Conservation (phyloP, 2,888 invertebrate species). For the Plusia festucae region DNA sequence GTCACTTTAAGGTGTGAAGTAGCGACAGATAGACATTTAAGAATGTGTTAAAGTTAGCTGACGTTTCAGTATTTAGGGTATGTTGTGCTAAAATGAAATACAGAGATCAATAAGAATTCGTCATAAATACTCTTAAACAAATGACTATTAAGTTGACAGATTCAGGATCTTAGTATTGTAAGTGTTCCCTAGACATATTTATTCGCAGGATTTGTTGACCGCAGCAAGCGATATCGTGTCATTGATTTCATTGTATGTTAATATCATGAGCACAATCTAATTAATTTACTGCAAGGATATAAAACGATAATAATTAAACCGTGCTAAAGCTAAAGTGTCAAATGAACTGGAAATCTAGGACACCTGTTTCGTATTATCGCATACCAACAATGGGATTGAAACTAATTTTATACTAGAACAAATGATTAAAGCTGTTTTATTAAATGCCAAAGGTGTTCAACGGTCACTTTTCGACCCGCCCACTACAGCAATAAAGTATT, state of each 20-base stretch:
- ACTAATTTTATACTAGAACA: slow-evolving; percentile 45
- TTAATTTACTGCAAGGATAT: slow-evolving; percentile 34
- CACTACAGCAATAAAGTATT: slow-evolving; percentile 86
- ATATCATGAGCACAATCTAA: slow-evolving; percentile 37
- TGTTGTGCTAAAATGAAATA: not conserved
- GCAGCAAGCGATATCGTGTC: slow-evolving; percentile 43
- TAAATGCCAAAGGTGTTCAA: slow-evolving; percentile 62
- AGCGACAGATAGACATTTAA: no score
- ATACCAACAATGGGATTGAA: slow-evolving; percentile 32
- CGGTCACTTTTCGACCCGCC: slow-evolving; percentile 62
- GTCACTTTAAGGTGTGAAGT: no score
- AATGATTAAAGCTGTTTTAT: slow-evolving; percentile 35
- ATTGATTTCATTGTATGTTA: slow-evolving; percentile 53
- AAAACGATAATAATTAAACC: slow-evolving; percentile 49
- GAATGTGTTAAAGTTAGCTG: no score
- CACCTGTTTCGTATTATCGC: slow-evolving; percentile 53
- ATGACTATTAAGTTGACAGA: not conserved
- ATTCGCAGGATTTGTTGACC: slow-evolving; percentile 14
- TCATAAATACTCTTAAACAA: not conserved
- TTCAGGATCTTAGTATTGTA: not conserved
- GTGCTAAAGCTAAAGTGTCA: slow-evolving; percentile 37
- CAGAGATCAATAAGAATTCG: not conserved
- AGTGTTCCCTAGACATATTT: not conserved
- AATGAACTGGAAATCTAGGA: slow-evolving; percentile 48
- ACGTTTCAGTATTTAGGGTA: no score